Base-by-base conservation (phyloP, 1,140 invertebrate genomes). In the Piezodorus guildinii region DNA sequence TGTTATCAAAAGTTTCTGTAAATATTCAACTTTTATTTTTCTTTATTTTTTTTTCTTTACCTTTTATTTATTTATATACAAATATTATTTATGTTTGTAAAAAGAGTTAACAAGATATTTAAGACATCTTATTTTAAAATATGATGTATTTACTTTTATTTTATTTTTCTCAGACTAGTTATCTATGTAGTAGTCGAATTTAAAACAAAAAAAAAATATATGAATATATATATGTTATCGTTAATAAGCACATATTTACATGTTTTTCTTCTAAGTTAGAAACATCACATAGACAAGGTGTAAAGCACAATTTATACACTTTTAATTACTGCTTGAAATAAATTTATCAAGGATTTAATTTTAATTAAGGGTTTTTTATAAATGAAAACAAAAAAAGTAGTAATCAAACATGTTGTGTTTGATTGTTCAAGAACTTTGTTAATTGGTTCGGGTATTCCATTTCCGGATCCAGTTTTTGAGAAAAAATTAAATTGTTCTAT, bases 401-500 rank as follows among this genome's bases (percentile, higher is more conserved):
- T 19, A 49, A 49, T 21, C 46, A 6, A 49, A 49, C 46, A 5
- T 19, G 1, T 19, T 49, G n/a, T 19, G n/a, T 19, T 49, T 49
- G 46, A n/a, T 17, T 49, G 14, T 49, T 49, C 46, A 19, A 49
- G 46, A 49, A 49, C 46, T 49, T 49, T 17, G n/a, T 21, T n/a
- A 21, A 19, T 10, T 49, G 46, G 19, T 49, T 6, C 9, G 19
- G 46, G n/a, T 21, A 49, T 49, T 49, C 3, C 10, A 10, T 49
- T 21, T n/a, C n/a, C 19, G n/a, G n/a, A 17, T 19, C 46, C n/a
- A 49, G 19, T 21, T 49, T 19, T 21, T 2, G 16, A 49, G 16
- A 49, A 49, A 49, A 49, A 19, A 49, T 49, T 19, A 49, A 49
- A 49, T 49, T 49, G 46, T 19, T 19, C 19, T 49, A 49, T 49